Base-by-base conservation (phyloP, 2,113 vertebrate genomes). In the Saguinus imperator region DNA sequence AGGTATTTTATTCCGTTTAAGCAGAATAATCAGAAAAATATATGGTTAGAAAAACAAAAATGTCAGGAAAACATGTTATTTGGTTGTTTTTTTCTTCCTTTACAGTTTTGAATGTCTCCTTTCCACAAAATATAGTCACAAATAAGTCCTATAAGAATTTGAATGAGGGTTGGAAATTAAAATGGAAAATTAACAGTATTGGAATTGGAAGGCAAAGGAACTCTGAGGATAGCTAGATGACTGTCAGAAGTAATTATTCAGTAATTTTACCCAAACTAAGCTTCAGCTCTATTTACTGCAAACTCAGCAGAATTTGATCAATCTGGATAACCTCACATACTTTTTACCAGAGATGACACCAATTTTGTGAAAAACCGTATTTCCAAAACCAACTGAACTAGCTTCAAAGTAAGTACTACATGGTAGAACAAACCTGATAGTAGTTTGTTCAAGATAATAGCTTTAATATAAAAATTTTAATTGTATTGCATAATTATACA, bases 101-200 rank as follows among this genome's bases (percentile, higher is more conserved):
- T 79, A 48, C 64, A 75, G 75, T 90, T 97, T 93, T 96, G 70
- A 96, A 96, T 94, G 89, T 94, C 94, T 87, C 82, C 85, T 97
- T 97, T 97, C 32, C 81, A 96, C 88, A 98, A 83, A 88, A 96
- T 93, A 95, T 75, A 98, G 94, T 84, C 92, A 89, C 79, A 88
- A 92, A 97, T 80, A 79, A 87, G 95, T 98, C 96, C 82, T 10
- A 0, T 97, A 97, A 98, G 97, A 96, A 97, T 98, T 75, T 96
- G 94, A 95, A 87, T 84, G 92, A 88, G 86, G 91, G 82, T 82
- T 97, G 81, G 52, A 97, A 98, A 89, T 90, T 98, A 97, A 98
- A 98, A 94, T 96, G 97, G 95, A 98, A 98, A 98, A 95, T 45
- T 52, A 73, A 84, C 94, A 90, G 68, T 80, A 89, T 1, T 45